Base-by-base conservation (phyloP, 1,140 invertebrate genomes). In the Contarinia nasturtii region DNA sequence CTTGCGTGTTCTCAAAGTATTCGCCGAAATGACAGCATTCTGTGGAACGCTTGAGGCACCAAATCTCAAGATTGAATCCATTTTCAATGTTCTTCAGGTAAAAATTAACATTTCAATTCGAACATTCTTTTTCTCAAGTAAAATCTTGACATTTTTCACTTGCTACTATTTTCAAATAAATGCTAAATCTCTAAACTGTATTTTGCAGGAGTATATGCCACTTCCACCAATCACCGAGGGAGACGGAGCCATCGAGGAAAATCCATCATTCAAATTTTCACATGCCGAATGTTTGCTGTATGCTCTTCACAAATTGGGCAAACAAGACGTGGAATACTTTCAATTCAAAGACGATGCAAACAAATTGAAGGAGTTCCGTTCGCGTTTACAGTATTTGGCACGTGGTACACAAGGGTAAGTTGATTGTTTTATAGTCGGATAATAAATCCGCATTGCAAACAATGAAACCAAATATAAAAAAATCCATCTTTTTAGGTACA, bases 281-380 rank as follows among this genome's bases (percentile, higher is more conserved):
- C 79, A 86, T 58, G 86, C 96, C 1, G 92, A 97, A 69, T 93
- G 87, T 73, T 68, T 95, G 19, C 73, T 97, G 53, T 94, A 78
- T 63, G 73, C 82, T 12, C 80, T 96, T 53, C 91, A 96, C 64
- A 82, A 85, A 50, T 58, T 96, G n/a, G 86, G 80, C 21, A 76
- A 81, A 51, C 80, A 84, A 55, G 71, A 72, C 55, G 80, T 86
- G 7, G 81, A 84, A 51, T 86, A 82, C 67, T 56, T 63, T 44
- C 58, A 64, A 20, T 68, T 96, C 5, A 75, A 77, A 33, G 76
- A 77, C 41, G 82, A 94, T 67, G 66, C 76, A 14, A 77, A 85
- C 33, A 74, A 79, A 54, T 66, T 94, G 1, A 94, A 92, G 65
- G 87, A 94, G 58, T 86, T 95, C 53, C 76, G 85, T 50, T 63